These are phyloP conservation scores for Apaloderma vittatum DNA, from an alignment of 2,113 vertebrate species.

Conservation along the genomic window DNA sequence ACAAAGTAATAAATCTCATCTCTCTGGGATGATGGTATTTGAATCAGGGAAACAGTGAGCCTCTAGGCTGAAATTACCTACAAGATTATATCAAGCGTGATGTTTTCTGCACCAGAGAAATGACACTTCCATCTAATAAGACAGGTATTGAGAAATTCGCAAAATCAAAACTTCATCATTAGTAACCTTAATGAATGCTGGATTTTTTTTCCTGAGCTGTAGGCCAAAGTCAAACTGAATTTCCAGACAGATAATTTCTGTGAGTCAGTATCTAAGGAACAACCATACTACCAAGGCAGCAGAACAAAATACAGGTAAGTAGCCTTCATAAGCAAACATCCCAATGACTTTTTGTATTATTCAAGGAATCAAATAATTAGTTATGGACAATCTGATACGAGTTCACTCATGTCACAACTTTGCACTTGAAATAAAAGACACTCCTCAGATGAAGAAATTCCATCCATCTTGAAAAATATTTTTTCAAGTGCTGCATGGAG, in stretches of 20 bases:
- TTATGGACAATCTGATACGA: background rate
- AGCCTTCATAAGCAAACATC: background rate
- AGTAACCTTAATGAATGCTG: background rate
- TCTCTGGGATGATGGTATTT: background rate
- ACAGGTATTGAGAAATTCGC: background rate
- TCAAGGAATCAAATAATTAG: background rate
- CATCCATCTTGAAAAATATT: background rate
- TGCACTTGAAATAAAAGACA: background rate
- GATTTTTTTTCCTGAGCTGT: background rate
- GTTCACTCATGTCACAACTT: background rate
- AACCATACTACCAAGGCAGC: background rate
- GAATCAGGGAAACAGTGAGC: background rate
- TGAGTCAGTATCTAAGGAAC: background rate
- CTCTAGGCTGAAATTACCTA: slow-evolving; percentile 23
- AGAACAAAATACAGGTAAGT: background rate
- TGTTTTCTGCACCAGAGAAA: background rate
- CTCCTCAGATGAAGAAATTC: background rate
- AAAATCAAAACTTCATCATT: background rate
- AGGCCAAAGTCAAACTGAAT: background rate
- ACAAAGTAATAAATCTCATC: background rate
- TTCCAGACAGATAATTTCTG: background rate
- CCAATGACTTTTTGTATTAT: background rate
- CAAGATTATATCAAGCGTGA: background rate
- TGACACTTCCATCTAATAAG: background rate
- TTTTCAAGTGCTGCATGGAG: background rate